Evolutionary conservation across 2,113 vertebrate genomes (phyloP).

Genomic region (Macquaria australasica): DNA sequence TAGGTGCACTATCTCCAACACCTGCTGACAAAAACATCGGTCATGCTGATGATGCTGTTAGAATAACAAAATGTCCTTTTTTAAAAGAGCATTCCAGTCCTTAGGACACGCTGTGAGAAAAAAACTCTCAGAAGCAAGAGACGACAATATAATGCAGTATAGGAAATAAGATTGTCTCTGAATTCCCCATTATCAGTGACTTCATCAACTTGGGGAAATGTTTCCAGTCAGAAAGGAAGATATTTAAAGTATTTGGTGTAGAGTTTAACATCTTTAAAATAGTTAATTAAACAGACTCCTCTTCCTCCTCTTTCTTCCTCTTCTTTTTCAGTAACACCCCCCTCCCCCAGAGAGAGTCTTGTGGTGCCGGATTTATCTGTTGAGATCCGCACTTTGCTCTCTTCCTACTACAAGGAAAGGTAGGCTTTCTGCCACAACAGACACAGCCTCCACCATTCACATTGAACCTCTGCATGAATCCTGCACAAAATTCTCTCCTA

Average conservation of each 20-base stretch:
- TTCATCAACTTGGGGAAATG: neutral
- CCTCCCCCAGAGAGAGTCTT: slow-evolving; percentile 76
- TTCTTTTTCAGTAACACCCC: slow-evolving; percentile 64
- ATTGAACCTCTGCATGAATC: neutral
- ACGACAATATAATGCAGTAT: neutral
- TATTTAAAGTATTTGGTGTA: neutral
- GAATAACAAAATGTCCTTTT: neutral
- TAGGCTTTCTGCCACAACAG: slow-evolving; percentile 51
- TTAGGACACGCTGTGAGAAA: neutral
- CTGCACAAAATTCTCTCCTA: neutral
- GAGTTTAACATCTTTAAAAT: neutral
- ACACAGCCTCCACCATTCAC: rapidly evolving
- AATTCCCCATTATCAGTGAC: neutral
- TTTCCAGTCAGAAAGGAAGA: neutral
- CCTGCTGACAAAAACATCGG: slow-evolving; percentile 10
- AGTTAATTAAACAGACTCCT: neutral
- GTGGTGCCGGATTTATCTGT: slow-evolving; percentile 85
- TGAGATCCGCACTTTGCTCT: slow-evolving; percentile 87
- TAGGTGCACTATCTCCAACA: slow-evolving; percentile 18
- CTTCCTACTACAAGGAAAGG: slow-evolving; percentile 90
- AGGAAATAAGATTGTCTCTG: neutral
- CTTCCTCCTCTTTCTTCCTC: slow-evolving; percentile 30
- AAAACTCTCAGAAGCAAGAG: neutral
- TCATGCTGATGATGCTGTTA: neutral
- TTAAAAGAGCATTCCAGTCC: neutral